A percentile compares a stretch with the other conserved stretches of the same genome.
These are phyloP conservation scores for Cervus canadensis DNA, from an alignment of 2,113 vertebrate species.

Conservation along the genomic window DNA sequence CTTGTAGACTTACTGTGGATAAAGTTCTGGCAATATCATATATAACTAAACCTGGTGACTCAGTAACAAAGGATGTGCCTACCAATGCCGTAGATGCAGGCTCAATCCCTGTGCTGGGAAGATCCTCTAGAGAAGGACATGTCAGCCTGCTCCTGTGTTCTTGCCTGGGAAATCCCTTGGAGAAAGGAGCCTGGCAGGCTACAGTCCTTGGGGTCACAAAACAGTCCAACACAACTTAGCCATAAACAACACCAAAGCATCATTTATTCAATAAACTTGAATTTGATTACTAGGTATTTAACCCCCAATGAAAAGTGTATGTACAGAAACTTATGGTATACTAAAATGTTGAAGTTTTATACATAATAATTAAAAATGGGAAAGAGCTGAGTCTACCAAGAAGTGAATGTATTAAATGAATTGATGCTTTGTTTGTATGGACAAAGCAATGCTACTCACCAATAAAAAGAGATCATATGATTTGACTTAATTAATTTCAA, in stretches of 20 bases:
- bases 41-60: background rate
- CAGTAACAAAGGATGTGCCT: background rate
- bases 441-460: background rate
- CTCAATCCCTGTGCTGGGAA: rapidly evolving
- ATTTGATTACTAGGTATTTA: background rate
- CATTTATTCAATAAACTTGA: background rate
- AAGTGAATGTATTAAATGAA: background rate
- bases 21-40: background rate
- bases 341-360: background rate
- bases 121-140: background rate
- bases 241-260: background rate
- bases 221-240: background rate
- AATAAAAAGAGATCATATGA: background rate
- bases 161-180: background rate
- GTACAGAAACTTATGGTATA: background rate
- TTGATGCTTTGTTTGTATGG: background rate
- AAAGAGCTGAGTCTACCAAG: background rate
- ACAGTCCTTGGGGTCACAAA: background rate
- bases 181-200: background rate
- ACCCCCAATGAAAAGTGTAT: background rate
- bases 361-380: background rate
- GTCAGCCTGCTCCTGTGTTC: background rate
- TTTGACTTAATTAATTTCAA: background rate
- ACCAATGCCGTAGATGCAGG: background rate
- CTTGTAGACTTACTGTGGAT: background rate